phyloP scores from a whole-genome alignment of 2,797 vertebrate genomes.

The Sebastes jordani region DNA sequence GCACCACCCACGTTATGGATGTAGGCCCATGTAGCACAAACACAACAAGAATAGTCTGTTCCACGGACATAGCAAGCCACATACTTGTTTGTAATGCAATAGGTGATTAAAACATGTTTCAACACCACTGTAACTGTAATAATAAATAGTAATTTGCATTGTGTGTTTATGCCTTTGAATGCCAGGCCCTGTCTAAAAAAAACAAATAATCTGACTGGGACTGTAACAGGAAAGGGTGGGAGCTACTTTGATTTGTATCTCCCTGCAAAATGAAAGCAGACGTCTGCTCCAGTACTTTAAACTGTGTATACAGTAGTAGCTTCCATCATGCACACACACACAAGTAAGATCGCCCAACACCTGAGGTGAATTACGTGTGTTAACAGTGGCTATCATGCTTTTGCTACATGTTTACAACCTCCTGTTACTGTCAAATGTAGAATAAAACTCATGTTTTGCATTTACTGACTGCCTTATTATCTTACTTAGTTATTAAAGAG shows the following conservation, averaged over 20 bases:
- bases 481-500: neutral
- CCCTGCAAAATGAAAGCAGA: constrained; percentile 33
- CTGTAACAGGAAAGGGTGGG: constrained; percentile 63
- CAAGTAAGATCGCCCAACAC: neutral
- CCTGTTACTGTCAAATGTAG: neutral
- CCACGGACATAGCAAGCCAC: neutral
- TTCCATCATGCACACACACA: neutral
- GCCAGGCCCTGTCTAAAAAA: neutral
- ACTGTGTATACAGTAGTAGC: neutral
- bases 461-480: neutral
- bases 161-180: neutral
- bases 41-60: neutral
- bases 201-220: constrained; percentile 13
- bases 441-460: neutral
- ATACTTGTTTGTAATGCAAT: neutral
- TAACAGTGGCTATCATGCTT: neutral
- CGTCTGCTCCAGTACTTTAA: constrained; percentile 16
- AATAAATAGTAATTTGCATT: neutral
- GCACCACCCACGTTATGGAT: neutral
- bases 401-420: neutral
- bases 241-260: constrained; percentile 49
- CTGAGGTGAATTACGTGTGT: neutral
- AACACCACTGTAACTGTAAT: neutral
- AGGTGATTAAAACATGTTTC: neutral
- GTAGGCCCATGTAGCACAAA: neutral